These are phyloP conservation scores for Procambarus clarkii DNA, from an alignment of 1,140 invertebrate species.

Conservation along the genomic window DNA sequence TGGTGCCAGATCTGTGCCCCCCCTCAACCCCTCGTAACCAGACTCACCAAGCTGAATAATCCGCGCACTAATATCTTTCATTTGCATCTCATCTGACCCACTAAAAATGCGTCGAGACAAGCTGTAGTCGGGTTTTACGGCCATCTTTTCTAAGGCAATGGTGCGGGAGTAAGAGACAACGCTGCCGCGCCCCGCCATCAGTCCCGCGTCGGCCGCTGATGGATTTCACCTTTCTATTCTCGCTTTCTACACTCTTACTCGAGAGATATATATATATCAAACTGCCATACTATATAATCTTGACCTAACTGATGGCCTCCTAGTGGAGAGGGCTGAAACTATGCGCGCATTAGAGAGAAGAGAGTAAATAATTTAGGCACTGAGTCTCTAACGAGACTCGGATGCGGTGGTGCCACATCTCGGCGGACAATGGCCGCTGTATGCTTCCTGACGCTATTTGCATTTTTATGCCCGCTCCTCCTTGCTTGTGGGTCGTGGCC, in stretches of 20 bases:
- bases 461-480: conserved; percentile 58
- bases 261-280: too few species aligned
- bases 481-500: conserved; percentile 30
- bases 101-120: conserved; percentile 65
- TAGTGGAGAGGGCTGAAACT: too few species aligned
- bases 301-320: too few species aligned
- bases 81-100: conserved; percentile 68
- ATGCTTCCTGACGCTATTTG: conserved; percentile 66
- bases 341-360: not conserved
- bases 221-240: not conserved
- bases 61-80: conserved; percentile 64
- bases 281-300: too few species aligned
- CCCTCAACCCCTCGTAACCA: conserved; percentile 43
- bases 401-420: conserved; percentile 54
- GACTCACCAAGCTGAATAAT: conserved; percentile 67
- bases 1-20: not conserved
- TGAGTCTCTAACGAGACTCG: conserved; percentile 50
- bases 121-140: conserved; percentile 60
- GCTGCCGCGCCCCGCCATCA: conserved; percentile 13
- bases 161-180: conserved; percentile 17
- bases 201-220: not conserved
- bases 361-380: conserved; percentile 29
- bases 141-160: conserved; percentile 60
- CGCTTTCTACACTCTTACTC: not conserved
- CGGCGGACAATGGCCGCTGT: conserved; percentile 56